Evolutionary conservation across 2,797 vertebrate species (phyloP).

Genomic region (Chaenodraco wilsoni): DNA sequence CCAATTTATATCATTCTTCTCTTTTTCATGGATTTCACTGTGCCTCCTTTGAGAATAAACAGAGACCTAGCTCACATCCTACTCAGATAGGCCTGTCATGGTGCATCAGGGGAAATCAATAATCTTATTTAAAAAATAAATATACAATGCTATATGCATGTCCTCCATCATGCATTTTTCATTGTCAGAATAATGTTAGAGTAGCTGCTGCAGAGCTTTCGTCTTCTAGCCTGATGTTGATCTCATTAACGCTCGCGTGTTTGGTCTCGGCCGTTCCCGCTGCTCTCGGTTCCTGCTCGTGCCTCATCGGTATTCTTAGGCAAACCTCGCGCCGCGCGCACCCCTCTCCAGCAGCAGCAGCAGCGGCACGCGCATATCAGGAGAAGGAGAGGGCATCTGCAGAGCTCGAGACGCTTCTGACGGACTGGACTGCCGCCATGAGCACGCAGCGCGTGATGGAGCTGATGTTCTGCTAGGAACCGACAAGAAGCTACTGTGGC

Average conservation of each 20-base stretch:
- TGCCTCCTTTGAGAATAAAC: neutral
- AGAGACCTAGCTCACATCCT: neutral
- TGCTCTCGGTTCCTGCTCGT: conserved; percentile 53
- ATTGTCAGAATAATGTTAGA: neutral
- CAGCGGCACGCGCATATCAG: conserved; percentile 58
- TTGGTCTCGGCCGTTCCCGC: conserved; percentile 31
- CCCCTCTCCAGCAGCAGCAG: conserved; percentile 38
- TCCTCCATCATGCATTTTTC: neutral
- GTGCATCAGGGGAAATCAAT: neutral
- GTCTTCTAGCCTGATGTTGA: neutral
- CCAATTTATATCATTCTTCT: neutral
- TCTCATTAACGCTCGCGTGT: neutral
- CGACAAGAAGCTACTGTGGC: conserved; percentile 29
- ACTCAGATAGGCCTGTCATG: neutral
- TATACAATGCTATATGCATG: neutral
- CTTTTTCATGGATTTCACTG: neutral
- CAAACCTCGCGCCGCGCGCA: conserved; percentile 45
- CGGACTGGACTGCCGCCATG: conserved; percentile 49
- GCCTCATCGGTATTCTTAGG: conserved; percentile 58
- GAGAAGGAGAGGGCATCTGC: conserved; percentile 50
- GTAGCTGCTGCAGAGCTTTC: too few relatives aligned
- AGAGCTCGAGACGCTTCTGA: conserved; percentile 55
- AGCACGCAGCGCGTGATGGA: conserved; percentile 40
- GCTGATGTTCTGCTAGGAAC: conserved; percentile 32
- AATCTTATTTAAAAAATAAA: neutral